Base-by-base conservation (phyloP, 2,113 vertebrate species). In the Synchiropus splendidus region DNA sequence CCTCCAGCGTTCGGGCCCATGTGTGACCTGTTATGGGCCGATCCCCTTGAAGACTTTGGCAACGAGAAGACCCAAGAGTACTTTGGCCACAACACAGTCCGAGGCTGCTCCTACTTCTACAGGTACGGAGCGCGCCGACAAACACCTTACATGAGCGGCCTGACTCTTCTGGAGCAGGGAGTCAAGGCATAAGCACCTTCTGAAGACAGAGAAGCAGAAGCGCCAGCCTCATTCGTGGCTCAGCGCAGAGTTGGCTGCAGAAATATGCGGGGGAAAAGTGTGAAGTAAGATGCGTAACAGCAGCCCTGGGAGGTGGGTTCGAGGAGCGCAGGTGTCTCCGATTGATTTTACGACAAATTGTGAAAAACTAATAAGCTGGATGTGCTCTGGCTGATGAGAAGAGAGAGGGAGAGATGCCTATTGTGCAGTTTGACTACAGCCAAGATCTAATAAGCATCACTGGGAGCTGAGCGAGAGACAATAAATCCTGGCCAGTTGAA, bases 21-120 rank as follows among this genome's bases (percentile, higher is more conserved):
- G 87, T 88, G 87, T 44, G 87, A 88, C 67, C 79, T 88, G 52
- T 67, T 88, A 45, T 88, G 87, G 87, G 80, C 87, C 12, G 87
- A 88, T 72, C 87, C 87, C 15, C 76, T 87, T 57, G 87, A 88
- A 72, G 87, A 88, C 67, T 88, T 88, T 64, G 86, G 87, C 63
- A 88, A 87, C 3, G 87, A 88, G 74, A 88, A 88, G 69, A 85
- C 83, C 36, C 87, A 88, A 60, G 87, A 88, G 58, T 88, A 88
- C 62, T 88, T 88, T 65, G 81, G 81, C 35, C 85, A 88, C 71
- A 88, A 88, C 72, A 83, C 81, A 42, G 86, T 87, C 61, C 79
- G 87, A 61, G 87, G 87, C 56, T 88, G 87, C 77, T 88, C 87
- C 47, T 88, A 88, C 61, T 88, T 88, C 74, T 88, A 88, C 77